A percentile compares a stretch with the other conserved stretches of the same genome.
phyloP scores from a whole-genome alignment of 2,888 invertebrate genomes.

The Drosophila villosipedis region DNA sequence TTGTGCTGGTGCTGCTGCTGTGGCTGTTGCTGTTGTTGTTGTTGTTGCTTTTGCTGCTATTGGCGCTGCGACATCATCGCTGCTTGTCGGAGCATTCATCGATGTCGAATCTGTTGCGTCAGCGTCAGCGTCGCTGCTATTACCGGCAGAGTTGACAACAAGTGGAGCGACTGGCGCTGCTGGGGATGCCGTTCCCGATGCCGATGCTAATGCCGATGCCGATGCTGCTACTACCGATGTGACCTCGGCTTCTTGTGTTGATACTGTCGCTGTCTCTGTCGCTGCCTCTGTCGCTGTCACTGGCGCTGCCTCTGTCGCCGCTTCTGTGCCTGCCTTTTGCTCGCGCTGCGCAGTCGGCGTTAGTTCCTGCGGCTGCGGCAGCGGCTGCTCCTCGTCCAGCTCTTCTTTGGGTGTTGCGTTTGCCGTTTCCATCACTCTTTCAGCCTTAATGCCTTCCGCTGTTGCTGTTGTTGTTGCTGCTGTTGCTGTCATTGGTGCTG shows the following conservation, averaged over 20 bases:
- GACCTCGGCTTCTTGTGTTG: slow-evolving; percentile 26
- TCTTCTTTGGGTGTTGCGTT: slow-evolving; percentile 43
- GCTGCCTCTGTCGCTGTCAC: slow-evolving; percentile 3
- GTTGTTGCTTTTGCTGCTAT: slow-evolving; percentile 32
- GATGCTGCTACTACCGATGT: slow-evolving; percentile 26
- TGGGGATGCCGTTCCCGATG: slow-evolving; percentile 37
- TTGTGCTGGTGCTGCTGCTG: slow-evolving; percentile 29
- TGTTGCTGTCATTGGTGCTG: slow-evolving; percentile 11
- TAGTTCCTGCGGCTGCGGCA: slow-evolving; percentile 11
- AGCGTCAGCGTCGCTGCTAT: slow-evolving; percentile 47
- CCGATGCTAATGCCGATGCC: slow-evolving; percentile 20
- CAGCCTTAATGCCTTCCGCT: slow-evolving; percentile 48
- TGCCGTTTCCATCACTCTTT: slow-evolving; percentile 31
- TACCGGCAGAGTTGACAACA: slow-evolving; percentile 67
- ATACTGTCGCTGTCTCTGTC: slow-evolving; percentile 13
- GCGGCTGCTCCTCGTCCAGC: slow-evolving; percentile 15
- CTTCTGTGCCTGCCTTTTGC: slow-evolving; percentile 2
- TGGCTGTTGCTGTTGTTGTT: slow-evolving; percentile 28
- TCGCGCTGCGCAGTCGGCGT: slow-evolving; percentile 22
- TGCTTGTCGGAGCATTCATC: slow-evolving; percentile 38
- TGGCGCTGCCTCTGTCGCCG: slow-evolving; percentile 14
- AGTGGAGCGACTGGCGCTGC: slow-evolving; percentile 56
- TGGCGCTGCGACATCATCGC: slow-evolving; percentile 41
- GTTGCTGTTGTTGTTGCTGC: slow-evolving; percentile 5
- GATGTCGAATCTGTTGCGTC: slow-evolving; percentile 67